phyloP scores from a whole-genome alignment of 2,888 invertebrate species.

The Drosophila meridiana region DNA sequence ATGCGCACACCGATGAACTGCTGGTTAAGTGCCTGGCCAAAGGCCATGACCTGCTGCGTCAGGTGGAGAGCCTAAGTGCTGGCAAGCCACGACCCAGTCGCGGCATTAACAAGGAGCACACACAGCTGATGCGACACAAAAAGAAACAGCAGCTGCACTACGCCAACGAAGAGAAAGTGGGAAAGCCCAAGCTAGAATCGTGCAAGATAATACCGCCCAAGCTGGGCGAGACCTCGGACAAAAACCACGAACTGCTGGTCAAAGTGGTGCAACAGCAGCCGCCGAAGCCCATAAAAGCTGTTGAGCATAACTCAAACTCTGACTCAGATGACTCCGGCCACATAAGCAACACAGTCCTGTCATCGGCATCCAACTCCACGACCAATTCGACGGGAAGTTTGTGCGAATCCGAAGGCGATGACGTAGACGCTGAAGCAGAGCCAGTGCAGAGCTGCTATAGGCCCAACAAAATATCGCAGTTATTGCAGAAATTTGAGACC shows the following conservation, averaged over 20 bases:
- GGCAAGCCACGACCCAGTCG: slow-evolving; percentile 36
- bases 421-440: slow-evolving; percentile 23
- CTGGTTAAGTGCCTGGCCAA: slow-evolving; percentile 84
- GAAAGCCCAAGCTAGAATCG: slow-evolving; percentile 79
- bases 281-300: slow-evolving; percentile 20
- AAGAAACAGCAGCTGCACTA: slow-evolving; percentile 69
- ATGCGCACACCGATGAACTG: slow-evolving; percentile 79
- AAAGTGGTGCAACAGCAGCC: slow-evolving; percentile 74
- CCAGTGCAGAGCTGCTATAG: slow-evolving; percentile 41
- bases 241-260: slow-evolving; percentile 82
- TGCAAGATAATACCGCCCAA: slow-evolving; percentile 84
- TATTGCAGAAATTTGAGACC: slow-evolving; percentile 82
- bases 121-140: slow-evolving; percentile 46
- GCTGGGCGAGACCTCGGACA: slow-evolving; percentile 82
- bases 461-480: slow-evolving; percentile 79
- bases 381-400: slow-evolving; percentile 67
- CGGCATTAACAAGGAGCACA: slow-evolving; percentile 60
- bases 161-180: slow-evolving; percentile 82
- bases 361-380: slow-evolving; percentile 54
- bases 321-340: slow-evolving; percentile 93
- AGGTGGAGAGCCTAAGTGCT: slow-evolving; percentile 81
- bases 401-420: slow-evolving; percentile 69
- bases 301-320: slow-evolving; percentile 50
- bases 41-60: slow-evolving; percentile 83
- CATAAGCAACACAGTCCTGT: slow-evolving; percentile 87